Percentiles rank a stretch among this genome's conserved stretches.
Conservation (phyloP, 92 coral and sea anemone genomes). For the Parazoanthus swiftii region DNA sequence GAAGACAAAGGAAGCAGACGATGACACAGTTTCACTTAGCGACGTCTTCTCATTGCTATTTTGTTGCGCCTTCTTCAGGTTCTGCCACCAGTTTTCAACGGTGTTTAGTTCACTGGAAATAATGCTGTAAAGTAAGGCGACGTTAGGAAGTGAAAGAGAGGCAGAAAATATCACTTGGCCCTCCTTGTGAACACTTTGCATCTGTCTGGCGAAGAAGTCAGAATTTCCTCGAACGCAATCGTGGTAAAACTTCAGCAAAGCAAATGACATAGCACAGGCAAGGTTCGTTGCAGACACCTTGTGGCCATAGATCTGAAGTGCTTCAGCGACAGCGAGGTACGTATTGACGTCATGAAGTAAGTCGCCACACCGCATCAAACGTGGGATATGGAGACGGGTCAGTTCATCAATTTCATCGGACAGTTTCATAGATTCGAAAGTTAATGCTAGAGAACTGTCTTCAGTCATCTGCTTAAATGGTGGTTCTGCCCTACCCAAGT, state of each 20-base stretch:
- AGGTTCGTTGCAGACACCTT: background rate
- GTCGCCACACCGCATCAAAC: background rate
- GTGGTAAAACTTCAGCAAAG: conserved; percentile 6
- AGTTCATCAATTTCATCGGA: background rate
- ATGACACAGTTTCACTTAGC: background rate
- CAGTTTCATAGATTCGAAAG: background rate
- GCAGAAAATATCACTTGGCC: background rate
- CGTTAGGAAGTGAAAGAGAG: background rate
- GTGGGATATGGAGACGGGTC: background rate
- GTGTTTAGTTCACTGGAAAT: background rate
- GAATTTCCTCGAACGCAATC: background rate
- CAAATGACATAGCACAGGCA: background rate
- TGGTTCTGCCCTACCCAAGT: no score
- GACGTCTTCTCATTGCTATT: background rate
- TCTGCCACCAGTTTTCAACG: conserved; percentile 4
- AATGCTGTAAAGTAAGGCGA: conserved; percentile 11
- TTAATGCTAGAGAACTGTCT: background rate
- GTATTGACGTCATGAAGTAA: background rate
- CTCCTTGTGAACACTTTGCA: background rate
- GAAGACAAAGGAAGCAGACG: background rate
- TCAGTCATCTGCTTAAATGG: background rate
- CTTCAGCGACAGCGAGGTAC: conserved; percentile 5
- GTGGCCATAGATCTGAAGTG: background rate
- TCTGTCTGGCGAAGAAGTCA: background rate
- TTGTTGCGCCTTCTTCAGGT: conserved; percentile 1